These are phyloP conservation scores for Pogonomyrmex californicus DNA, from an alignment of 1,140 invertebrate genomes.

Conservation along the genomic window DNA sequence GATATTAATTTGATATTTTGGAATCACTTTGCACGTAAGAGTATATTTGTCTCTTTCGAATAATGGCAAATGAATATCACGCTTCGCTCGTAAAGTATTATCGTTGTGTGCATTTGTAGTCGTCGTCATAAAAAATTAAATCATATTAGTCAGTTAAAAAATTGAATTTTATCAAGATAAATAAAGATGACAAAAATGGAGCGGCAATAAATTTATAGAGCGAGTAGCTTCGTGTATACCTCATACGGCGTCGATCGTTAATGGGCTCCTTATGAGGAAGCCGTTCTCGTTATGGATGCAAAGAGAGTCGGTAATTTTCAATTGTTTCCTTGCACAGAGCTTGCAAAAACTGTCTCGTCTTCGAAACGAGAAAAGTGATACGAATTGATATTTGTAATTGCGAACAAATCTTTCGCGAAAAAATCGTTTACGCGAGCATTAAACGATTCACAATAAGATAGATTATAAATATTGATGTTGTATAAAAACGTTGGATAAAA, in stretches of 20 bases:
- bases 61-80: not conserved
- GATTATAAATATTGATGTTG: not conserved
- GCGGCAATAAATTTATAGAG: conserved; percentile 82
- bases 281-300: conserved; percentile 78
- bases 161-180: conserved; percentile 79
- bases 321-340: conserved; percentile 72
- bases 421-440: not conserved
- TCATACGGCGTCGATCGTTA: conserved; percentile 79
- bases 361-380: conserved; percentile 53
- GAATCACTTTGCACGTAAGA: conserved; percentile 17
- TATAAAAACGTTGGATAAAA: not conserved
- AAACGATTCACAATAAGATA: not conserved
- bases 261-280: conserved; percentile 75
- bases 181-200: conserved; percentile 82
- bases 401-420: not conserved
- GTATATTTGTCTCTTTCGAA: conserved; percentile 22
- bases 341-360: conserved; percentile 66
- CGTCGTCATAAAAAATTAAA: not conserved
- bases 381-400: not conserved
- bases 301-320: conserved; percentile 74
- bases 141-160: conserved; percentile 69
- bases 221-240: conserved; percentile 76
- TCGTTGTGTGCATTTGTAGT: conserved; percentile 32
- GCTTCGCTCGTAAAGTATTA: conserved; percentile 57
- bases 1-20: conserved; percentile 58